phyloP scores from a whole-genome alignment of 2,797 vertebrate species.

The Darevskia nairensis region DNA sequence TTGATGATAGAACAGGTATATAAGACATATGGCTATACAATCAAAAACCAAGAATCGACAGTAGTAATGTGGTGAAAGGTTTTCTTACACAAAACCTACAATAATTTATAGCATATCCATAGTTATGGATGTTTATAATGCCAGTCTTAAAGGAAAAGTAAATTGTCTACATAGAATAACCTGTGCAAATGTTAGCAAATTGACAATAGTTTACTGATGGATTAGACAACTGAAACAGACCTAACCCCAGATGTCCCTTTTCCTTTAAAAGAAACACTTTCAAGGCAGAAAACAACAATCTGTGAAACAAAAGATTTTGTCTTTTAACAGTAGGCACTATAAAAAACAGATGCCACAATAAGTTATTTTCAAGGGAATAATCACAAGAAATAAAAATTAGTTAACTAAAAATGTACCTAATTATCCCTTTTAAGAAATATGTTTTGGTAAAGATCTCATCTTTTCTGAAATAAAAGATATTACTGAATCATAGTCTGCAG shows the following conservation, averaged over 20 bases:
- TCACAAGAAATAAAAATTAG: conserved; percentile 9
- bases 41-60: conserved; percentile 68
- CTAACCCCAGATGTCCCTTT: conserved; percentile 44
- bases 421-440: conserved; percentile 10
- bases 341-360: conserved; percentile 39
- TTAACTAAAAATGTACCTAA: conserved; percentile 34
- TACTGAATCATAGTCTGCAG: conserved; percentile 28
- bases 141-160: conserved; percentile 54
- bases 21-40: conserved; percentile 66
- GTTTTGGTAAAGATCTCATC: conserved; percentile 30
- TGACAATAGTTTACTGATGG: conserved; percentile 66
- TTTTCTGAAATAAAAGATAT: background rate
- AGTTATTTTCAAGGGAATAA: conserved; percentile 46
- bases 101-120: conserved; percentile 63
- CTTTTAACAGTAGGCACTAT: conserved; percentile 14
- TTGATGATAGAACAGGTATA: conserved; percentile 57
- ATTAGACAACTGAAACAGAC: conserved; percentile 66
- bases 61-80: conserved; percentile 54
- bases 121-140: conserved; percentile 60
- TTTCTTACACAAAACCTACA: conserved; percentile 67
- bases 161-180: conserved; percentile 53
- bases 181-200: conserved; percentile 67
- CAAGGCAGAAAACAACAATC: conserved; percentile 32
- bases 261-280: conserved; percentile 53
- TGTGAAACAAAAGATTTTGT: background rate